Percentiles rank a stretch among this genome's conserved stretches.
Conservation (phyloP, 2,888 invertebrate genomes). For the Philaethria dido region DNA sequence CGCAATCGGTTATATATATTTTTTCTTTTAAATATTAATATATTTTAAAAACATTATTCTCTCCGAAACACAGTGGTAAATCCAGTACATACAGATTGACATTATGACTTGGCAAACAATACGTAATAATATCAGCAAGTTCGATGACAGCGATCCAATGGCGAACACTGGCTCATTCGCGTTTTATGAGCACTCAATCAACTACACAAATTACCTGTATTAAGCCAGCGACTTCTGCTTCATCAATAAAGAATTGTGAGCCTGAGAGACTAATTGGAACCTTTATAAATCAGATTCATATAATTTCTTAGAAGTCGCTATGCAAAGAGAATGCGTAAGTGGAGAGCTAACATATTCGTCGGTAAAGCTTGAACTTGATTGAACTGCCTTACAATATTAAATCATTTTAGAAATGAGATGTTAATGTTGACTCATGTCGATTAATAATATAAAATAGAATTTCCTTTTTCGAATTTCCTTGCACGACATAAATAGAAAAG, state of each 20-base stretch:
- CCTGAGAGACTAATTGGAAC: slow-evolving; percentile 41
- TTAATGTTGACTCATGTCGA: background rate
- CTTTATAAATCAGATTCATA: slow-evolving; percentile 32
- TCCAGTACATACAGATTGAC: slow-evolving; percentile 12
- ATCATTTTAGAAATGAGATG: background rate
- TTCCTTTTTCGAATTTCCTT: background rate
- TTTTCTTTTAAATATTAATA: background rate
- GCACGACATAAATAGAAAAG: background rate
- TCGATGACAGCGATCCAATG: slow-evolving; percentile 46
- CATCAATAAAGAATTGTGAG: slow-evolving; percentile 41
- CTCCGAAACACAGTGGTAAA: background rate
- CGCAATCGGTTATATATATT: background rate
- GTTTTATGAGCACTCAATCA: slow-evolving; percentile 53
- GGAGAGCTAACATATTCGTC: slow-evolving; percentile 15
- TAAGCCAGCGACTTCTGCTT: slow-evolving; percentile 42
- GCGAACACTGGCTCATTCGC: slow-evolving; percentile 48
- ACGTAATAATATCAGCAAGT: slow-evolving; percentile 42
- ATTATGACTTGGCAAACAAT: slow-evolving; percentile 37
- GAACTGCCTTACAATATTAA: background rate
- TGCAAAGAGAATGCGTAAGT: slow-evolving; percentile 8
- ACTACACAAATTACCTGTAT: slow-evolving; percentile 49
- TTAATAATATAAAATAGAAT: background rate
- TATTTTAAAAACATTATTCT: slow-evolving; percentile 4
- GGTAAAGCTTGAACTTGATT: slow-evolving; percentile 15
- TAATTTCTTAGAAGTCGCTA: slow-evolving; percentile 33